Evolutionary conservation across 2,113 vertebrate genomes (phyloP).

Genomic region (Cyanoderma ruficeps): DNA sequence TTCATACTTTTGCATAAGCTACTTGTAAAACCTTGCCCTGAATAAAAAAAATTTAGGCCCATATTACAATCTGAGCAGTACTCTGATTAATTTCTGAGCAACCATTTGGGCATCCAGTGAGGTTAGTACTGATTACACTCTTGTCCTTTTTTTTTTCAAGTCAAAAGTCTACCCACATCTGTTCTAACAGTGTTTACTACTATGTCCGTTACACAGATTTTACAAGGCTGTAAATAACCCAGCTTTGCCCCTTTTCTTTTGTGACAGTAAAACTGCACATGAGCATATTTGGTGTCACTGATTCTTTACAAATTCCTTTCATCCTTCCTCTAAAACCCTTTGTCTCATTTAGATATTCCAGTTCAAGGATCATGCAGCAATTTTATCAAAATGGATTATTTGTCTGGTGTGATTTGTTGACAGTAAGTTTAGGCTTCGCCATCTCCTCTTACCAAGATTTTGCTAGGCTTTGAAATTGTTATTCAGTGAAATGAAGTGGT

Average conservation of each 20-base stretch:
- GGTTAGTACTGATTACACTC: not conserved
- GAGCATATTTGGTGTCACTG: not conserved
- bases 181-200: not conserved
- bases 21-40: not conserved
- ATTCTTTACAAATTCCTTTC: not conserved
- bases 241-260: not conserved
- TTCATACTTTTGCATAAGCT: not conserved
- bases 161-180: not conserved
- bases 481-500: slow-evolving; percentile 71
- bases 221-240: not conserved
- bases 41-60: not conserved
- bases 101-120: not conserved
- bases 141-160: not conserved
- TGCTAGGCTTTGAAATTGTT: slow-evolving; percentile 57
- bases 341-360: slow-evolving; percentile 44
- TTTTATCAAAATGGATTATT: slow-evolving; percentile 46
- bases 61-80: not conserved
- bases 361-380: slow-evolving; percentile 23
- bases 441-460: slow-evolving; percentile 38
- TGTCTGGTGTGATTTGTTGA: slow-evolving; percentile 10
- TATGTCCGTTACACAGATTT: not conserved
- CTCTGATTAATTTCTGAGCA: not conserved
- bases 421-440: slow-evolving; percentile 25
- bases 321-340: slow-evolving; percentile 3
- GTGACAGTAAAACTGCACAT: not conserved